These are phyloP conservation scores for Melitaea cinxia DNA, from an alignment of 1,140 invertebrate species.

Conservation along the genomic window DNA sequence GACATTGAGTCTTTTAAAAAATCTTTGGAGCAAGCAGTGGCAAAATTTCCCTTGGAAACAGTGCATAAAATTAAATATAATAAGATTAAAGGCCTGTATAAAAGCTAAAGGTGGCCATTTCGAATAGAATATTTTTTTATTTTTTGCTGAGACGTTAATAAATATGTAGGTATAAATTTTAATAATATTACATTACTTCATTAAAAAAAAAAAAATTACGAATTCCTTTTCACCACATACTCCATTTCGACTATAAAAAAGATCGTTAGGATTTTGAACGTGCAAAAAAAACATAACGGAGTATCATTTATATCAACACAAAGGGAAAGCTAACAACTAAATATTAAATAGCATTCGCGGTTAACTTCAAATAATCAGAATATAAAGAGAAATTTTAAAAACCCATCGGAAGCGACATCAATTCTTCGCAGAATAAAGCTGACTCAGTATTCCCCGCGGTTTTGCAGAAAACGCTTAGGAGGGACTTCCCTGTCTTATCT, in stretches of 20 bases:
- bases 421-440: conserved; percentile 24
- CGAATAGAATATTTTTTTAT: no score
- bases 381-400: conserved; percentile 20
- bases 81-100: no score
- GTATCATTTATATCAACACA: neutral
- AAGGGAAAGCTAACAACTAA: neutral
- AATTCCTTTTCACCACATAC: neutral
- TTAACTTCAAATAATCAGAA: conserved; percentile 10
- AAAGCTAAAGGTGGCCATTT: no score
- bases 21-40: no score
- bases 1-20: no score
- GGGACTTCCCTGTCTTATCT: conserved; percentile 51
- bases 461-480: conserved; percentile 41
- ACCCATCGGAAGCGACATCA: conserved; percentile 1
- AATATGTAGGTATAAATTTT: no score
- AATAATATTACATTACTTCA: no score
- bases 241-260: conserved; percentile 5
- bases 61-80: no score
- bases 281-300: neutral
- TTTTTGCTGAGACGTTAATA: no score
- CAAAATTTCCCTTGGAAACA: no score
- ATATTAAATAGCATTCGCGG: conserved; percentile 3
- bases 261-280: neutral
- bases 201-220: conserved; percentile 2
- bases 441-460: conserved; percentile 35